Evolutionary conservation across 2,888 invertebrate species (phyloP).

Genomic region (Chironomus tentans): DNA sequence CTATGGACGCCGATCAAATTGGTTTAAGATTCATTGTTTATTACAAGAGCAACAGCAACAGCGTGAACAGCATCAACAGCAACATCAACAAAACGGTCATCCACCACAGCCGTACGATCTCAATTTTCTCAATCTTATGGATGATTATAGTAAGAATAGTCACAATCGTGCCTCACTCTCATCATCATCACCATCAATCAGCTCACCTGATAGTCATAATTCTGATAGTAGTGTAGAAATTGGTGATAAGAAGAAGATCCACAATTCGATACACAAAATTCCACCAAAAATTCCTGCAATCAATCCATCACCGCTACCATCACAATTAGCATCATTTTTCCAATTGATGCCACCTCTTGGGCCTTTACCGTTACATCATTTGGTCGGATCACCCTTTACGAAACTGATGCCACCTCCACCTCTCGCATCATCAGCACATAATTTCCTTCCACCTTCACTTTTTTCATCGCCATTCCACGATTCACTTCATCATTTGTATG

Average conservation of each 20-base stretch:
- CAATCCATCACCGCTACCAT: conserved; percentile 48
- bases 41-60: conserved; percentile 65
- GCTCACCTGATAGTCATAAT: conserved; percentile 74
- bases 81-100: conserved; percentile 31
- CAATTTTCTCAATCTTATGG: conserved; percentile 52
- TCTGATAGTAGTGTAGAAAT: conserved; percentile 73
- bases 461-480: conserved; percentile 20
- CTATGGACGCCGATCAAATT: conserved; percentile 85
- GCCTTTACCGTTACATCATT: conserved; percentile 46
- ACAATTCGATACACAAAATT: conserved; percentile 36
- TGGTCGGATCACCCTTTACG: conserved; percentile 14
- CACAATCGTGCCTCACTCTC: conserved; percentile 35
- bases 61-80: conserved; percentile 21
- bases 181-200: conserved; percentile 61
- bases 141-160: conserved; percentile 58
- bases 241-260: conserved; percentile 47
- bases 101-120: conserved; percentile 48
- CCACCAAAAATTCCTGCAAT: conserved; percentile 39
- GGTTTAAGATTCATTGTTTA: conserved; percentile 92
- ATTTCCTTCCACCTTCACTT: conserved; percentile 19
- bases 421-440: not conserved
- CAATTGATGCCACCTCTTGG: conserved; percentile 55
- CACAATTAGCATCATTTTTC: conserved; percentile 46
- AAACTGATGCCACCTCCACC: conserved; percentile 26
- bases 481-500: conserved; percentile 21